Base-by-base conservation (phyloP, 2,888 invertebrate species). In the Acanthosepion lycidas region DNA sequence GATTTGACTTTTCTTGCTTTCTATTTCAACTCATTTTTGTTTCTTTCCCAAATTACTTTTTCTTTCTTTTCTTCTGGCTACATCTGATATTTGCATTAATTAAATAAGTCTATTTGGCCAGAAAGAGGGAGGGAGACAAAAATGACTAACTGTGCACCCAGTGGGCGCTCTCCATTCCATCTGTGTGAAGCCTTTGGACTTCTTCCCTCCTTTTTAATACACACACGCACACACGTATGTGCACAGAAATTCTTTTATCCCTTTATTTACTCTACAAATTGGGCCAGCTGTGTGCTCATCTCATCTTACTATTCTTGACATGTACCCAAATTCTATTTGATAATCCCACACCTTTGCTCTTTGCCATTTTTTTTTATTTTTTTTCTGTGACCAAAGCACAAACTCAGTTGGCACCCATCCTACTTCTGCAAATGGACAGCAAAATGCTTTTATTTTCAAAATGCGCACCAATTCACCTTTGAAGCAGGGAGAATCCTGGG, bases 51-150 rank as follows among this genome's bases (percentile, higher is more conserved):
- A 78, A n/a, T n/a, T 78, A 78, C 78, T n/a, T 42, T 8, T 78
- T 26, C 48, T 94, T 55, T 53, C 42, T 2, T 64, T 59, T 78
- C 78, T 42, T 59, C 23, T 23, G 9, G 48, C 55, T 23, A 49
- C 49, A 55, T 55, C 94, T 94, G 94, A 59, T 28, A 64, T 51
- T 55, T 55, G 93, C 23, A 91, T 64, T 55, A 55, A 55, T 94
- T 33, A 42, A 93, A 59, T 42, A 48, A 93, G n/a, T 33, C 64
- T 92, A 78, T 15, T 78, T 78, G 78, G 78, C 78, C 78, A 78
- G n/a, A 78, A n/a, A 78, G n/a, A 4, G n/a, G 78, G 3, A n/a
- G 8, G 8, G 8, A 12, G 28, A 12, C 2, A 26, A 26, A 26
- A 51, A 20, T 6, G 28, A n/a, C 78, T 78, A 9, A 78, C 78